Percentiles rank a stretch among this genome's conserved stretches.
These are phyloP conservation scores for Agrilus mali DNA, from an alignment of 2,888 invertebrate genomes.

Conservation along the genomic window DNA sequence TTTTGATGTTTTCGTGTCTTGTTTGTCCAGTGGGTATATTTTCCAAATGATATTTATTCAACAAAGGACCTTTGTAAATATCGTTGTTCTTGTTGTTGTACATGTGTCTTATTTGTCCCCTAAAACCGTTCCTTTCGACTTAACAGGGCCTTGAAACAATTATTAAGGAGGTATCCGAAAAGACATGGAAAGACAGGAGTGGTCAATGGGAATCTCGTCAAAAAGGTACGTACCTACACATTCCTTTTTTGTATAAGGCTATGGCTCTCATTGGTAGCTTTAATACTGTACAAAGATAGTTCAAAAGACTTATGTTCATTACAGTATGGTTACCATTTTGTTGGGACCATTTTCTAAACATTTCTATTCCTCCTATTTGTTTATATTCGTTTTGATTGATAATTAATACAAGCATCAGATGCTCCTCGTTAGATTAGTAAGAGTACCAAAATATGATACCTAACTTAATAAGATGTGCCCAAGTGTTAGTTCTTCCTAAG, in stretches of 20 bases:
- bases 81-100: conserved; percentile 3
- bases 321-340: too few relatives aligned
- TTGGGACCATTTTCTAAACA: too few relatives aligned
- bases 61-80: not conserved
- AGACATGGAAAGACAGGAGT: conserved; percentile 77
- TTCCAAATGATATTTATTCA: conserved; percentile 4
- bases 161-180: conserved; percentile 75
- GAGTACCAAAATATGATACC: too few relatives aligned
- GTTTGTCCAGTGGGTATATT: conserved; percentile 15
- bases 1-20: conserved; percentile 7
- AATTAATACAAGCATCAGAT: too few relatives aligned
- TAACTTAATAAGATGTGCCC: too few relatives aligned
- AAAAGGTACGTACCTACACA: conserved; percentile 79
- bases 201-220: conserved; percentile 81
- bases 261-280: too few relatives aligned
- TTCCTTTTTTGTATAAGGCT: not conserved
- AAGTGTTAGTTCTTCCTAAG: too few relatives aligned
- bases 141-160: conserved; percentile 70
- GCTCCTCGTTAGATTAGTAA: too few relatives aligned
- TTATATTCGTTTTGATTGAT: too few relatives aligned
- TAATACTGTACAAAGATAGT: too few relatives aligned
- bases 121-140: conserved; percentile 10
- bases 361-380: too few relatives aligned
- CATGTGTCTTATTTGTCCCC: conserved; percentile 11
- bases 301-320: too few relatives aligned